A percentile compares a stretch with the other conserved stretches of the same genome.
Evolutionary conservation across 2,797 vertebrate species (phyloP).

Genomic region (Phalloptychus januarius): DNA sequence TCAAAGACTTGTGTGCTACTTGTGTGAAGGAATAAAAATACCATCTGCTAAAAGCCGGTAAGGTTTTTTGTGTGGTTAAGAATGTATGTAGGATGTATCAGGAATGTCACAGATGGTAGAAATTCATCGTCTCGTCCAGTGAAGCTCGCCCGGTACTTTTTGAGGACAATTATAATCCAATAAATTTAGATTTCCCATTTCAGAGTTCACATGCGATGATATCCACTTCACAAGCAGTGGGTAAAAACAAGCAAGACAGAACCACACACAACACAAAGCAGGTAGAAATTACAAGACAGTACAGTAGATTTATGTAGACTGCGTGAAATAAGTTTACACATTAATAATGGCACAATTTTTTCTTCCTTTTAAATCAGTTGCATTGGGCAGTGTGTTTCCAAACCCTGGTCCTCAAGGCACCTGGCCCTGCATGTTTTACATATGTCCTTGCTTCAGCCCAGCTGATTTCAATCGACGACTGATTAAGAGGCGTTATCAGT

Average conservation of each 20-base stretch:
- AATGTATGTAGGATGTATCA: too few species aligned
- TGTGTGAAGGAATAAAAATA: not conserved
- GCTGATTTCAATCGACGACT: too few species aligned
- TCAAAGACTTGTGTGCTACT: not conserved
- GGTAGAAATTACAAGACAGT: not conserved
- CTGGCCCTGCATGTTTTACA: too few species aligned
- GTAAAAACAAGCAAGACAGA: not conserved
- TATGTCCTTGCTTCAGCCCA: too few species aligned
- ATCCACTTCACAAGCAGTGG: not conserved
- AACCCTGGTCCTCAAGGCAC: too few species aligned
- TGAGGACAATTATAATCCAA: not conserved
- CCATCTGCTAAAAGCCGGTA: not conserved
- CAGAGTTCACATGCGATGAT: not conserved
- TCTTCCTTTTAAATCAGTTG: not conserved
- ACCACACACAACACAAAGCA: not conserved
- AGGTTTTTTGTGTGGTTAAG: not conserved
- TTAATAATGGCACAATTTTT: too few species aligned
- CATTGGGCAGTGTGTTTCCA: too few species aligned
- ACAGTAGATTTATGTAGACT: not conserved
- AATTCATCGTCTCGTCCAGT: not conserved
- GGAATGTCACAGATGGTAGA: not conserved
- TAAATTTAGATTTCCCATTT: not conserved
- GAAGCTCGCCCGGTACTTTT: not conserved
- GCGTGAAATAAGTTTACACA: not conserved
- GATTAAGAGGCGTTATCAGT: too few species aligned